Conservation (phyloP, 2,888 invertebrate genomes). For the Creontiades dilutus region DNA sequence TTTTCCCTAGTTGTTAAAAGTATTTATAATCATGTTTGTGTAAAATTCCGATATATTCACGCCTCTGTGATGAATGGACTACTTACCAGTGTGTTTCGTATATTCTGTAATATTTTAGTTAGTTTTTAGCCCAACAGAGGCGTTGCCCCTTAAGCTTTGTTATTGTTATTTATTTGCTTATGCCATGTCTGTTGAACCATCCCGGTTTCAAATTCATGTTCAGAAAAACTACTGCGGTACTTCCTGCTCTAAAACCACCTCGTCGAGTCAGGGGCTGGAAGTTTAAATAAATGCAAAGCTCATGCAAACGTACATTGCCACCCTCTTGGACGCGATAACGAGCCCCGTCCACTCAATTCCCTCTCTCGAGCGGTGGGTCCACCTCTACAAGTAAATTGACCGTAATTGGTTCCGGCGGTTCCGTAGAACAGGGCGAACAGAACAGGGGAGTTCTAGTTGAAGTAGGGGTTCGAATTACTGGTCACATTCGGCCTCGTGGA, state of each 20-base stretch:
- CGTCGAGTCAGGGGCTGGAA: not conserved
- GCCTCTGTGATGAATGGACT: no score
- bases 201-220: no score
- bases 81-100: no score
- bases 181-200: no score
- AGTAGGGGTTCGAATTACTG: conserved; percentile 21
- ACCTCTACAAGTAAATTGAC: conserved; percentile 35
- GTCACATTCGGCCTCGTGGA: conserved; percentile 5
- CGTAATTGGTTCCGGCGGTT: conserved; percentile 30
- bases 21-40: no score
- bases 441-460: conserved; percentile 6
- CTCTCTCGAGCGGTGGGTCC: not conserved
- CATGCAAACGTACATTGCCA: conserved; percentile 13
- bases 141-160: no score
- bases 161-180: no score
- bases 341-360: conserved; percentile 23
- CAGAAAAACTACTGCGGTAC: no score
- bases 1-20: no score
- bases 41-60: no score
- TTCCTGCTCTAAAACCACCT: not conserved
- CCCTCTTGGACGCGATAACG: conserved; percentile 31
- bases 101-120: no score
- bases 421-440: conserved; percentile 6
- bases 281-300: conserved; percentile 22
- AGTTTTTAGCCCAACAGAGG: no score